A percentile compares a stretch with the other conserved stretches of the same genome.
These are phyloP conservation scores for Salminus brasiliensis DNA, from an alignment of 2,113 vertebrate genomes.

Conservation along the genomic window DNA sequence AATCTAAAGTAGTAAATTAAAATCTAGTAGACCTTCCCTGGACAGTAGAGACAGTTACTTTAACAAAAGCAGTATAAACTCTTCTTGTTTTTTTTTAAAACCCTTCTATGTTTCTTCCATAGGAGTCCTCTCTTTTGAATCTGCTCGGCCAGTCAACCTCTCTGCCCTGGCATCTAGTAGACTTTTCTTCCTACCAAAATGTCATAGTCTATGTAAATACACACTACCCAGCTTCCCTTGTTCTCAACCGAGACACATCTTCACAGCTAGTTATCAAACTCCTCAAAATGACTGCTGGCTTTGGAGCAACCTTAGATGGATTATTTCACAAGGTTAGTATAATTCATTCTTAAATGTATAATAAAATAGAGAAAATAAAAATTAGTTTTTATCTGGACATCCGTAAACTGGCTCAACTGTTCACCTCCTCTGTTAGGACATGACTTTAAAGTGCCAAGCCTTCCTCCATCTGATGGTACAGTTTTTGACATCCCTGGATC, in stretches of 20 bases:
- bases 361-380: not conserved
- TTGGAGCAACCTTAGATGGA: constrained; percentile 74
- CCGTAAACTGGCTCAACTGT: not conserved
- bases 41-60: no score
- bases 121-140: constrained; percentile 88
- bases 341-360: not conserved
- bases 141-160: constrained; percentile 89
- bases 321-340: constrained; percentile 82
- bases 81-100: no score
- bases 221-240: constrained; percentile 87
- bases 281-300: constrained; percentile 88
- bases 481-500: constrained; percentile 87
- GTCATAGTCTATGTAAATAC: constrained; percentile 87
- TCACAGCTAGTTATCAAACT: constrained; percentile 84
- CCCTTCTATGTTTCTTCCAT: constrained; percentile 41
- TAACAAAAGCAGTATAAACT: no score
- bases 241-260: constrained; percentile 82
- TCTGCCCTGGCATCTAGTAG: constrained; percentile 92
- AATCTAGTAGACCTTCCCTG: no score
- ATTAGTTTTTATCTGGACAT: not conserved
- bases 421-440: constrained; percentile 73
- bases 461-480: constrained; percentile 82
- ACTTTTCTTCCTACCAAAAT: constrained; percentile 85
- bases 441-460: constrained; percentile 78
- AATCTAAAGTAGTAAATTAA: no score